These are phyloP conservation scores for Cygnus atratus DNA, from an alignment of 2,113 vertebrate genomes.

Conservation along the genomic window DNA sequence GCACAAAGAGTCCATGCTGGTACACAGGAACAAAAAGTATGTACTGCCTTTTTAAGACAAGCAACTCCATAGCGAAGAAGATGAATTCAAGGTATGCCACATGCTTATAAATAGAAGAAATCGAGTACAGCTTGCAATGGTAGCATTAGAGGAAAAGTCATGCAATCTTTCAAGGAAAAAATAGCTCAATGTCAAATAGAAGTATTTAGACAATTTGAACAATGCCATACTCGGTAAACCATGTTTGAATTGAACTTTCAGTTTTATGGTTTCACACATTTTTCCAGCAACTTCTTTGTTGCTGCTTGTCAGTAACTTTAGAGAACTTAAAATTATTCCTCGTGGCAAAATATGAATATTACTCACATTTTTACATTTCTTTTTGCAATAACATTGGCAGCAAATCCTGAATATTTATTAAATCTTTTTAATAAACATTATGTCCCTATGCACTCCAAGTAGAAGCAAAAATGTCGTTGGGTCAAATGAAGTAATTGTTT, in stretches of 20 bases:
- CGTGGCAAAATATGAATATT: neutral
- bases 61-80: constrained; percentile 50
- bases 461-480: neutral
- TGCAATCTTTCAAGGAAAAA: constrained; percentile 46
- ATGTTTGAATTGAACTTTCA: neutral
- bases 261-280: neutral
- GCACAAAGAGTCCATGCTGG: neutral
- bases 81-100: constrained; percentile 50
- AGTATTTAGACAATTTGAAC: neutral
- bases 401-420: neutral
- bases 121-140: constrained; percentile 43
- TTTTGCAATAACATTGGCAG: neutral
- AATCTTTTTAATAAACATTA: neutral
- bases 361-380: neutral
- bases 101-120: constrained; percentile 64
- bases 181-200: neutral
- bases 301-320: neutral
- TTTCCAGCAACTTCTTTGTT: neutral
- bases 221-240: neutral
- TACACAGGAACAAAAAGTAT: constrained; percentile 56
- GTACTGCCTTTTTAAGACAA: constrained; percentile 65
- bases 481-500: constrained; percentile 3
- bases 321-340: neutral
- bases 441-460: neutral
- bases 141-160: constrained; percentile 51